Evolutionary conservation across 1,140 invertebrate species (phyloP).

Genomic region (Antheraea mylitta): DNA sequence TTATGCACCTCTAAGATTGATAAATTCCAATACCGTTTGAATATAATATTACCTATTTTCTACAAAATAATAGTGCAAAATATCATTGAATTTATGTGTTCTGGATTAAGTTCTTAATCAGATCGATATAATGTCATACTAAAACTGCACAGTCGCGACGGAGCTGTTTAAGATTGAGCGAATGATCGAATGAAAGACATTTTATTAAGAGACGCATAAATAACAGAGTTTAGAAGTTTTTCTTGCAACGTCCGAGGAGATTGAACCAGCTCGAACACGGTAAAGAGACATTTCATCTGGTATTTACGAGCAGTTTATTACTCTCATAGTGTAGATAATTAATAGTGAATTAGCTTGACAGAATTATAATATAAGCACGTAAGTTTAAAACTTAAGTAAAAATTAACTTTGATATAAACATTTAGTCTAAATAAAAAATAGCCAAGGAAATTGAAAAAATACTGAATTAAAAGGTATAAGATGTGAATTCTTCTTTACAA

Average conservation of each 20-base stretch:
- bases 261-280: not conserved
- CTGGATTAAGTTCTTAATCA: not conserved
- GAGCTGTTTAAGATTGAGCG: not conserved
- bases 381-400: too few relatives aligned
- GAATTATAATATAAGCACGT: too few relatives aligned
- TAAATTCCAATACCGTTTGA: not conserved
- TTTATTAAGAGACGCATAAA: not conserved
- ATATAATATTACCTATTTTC: not conserved
- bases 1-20: too few relatives aligned
- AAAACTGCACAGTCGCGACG: not conserved
- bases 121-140: not conserved
- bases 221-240: not conserved
- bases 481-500: too few relatives aligned
- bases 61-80: too few relatives aligned
- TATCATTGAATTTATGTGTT: too few relatives aligned
- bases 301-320: not conserved
- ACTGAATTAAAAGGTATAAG: too few relatives aligned
- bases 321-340: not conserved
- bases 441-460: too few relatives aligned
- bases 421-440: too few relatives aligned
- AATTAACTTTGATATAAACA: too few relatives aligned
- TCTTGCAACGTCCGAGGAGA: not conserved
- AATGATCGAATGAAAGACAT: slow-evolving; percentile 1
- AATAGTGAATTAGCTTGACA: not conserved
- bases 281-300: slow-evolving; percentile 2